These are phyloP conservation scores for Limosa lapponica DNA, from an alignment of 2,797 vertebrate genomes.

Conservation along the genomic window DNA sequence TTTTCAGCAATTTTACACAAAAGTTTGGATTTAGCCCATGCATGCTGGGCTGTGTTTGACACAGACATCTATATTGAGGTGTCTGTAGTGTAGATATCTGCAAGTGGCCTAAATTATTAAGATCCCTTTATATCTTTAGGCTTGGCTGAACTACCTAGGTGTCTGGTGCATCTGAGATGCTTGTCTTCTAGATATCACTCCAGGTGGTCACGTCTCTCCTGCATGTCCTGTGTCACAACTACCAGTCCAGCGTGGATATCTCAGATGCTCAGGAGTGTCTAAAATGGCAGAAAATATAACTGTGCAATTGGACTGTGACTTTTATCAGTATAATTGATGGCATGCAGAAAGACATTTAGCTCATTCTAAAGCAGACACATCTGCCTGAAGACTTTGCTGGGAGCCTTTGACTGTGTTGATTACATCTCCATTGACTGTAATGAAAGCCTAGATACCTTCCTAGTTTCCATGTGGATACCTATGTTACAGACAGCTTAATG, in stretches of 20 bases:
- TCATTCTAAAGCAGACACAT: background rate
- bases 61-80: background rate
- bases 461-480: background rate
- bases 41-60: background rate
- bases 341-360: background rate
- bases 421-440: background rate
- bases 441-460: background rate
- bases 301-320: background rate
- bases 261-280: background rate
- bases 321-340: background rate
- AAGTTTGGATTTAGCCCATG: background rate
- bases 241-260: background rate
- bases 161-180: background rate
- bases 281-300: background rate
- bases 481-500: background rate
- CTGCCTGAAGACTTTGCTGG: background rate
- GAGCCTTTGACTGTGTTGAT: background rate
- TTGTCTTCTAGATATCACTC: background rate
- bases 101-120: background rate
- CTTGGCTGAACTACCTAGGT: background rate
- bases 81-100: background rate
- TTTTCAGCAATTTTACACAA: background rate
- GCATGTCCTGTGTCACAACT: background rate
- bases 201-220: background rate
- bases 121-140: background rate